A percentile compares a stretch with the other conserved stretches of the same genome.
phyloP scores from a whole-genome alignment of 1,140 invertebrate genomes.

The Orchesella cincta region DNA sequence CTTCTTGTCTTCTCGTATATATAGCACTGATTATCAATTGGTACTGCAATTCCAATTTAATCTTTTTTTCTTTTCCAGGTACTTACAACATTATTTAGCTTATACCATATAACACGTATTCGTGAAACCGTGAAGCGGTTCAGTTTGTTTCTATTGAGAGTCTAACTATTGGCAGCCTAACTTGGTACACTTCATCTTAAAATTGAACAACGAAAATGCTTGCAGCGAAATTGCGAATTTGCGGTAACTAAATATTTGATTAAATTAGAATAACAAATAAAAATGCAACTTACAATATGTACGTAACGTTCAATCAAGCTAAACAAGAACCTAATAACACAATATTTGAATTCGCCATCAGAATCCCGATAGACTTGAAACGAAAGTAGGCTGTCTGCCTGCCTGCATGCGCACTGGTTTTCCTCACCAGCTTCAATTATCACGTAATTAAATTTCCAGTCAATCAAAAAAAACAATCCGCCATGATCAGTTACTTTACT shows the following conservation, averaged over 20 bases:
- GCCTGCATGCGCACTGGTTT: no score
- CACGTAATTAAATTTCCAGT: conserved; percentile 20
- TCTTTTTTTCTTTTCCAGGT: conserved; percentile 5
- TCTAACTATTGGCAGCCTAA: not conserved
- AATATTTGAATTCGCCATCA: no score
- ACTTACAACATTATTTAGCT: not conserved
- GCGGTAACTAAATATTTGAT: not conserved
- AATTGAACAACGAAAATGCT: not conserved
- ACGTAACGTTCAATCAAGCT: no score
- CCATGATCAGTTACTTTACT: no score
- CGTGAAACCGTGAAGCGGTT: no score
- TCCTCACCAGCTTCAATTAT: no score
- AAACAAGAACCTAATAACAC: no score
- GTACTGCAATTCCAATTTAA: not conserved
- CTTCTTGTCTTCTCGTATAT: not conserved
- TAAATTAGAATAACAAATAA: no score
- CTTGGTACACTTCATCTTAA: no score
- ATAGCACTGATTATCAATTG: conserved; percentile 21
- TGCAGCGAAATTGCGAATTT: not conserved
- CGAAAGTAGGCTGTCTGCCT: no score
- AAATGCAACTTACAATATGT: not conserved
- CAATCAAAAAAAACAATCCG: no score
- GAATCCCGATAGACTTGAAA: no score
- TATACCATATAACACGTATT: not conserved
- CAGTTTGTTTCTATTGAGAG: not conserved